Evolutionary conservation across 2,797 vertebrate genomes (phyloP).

Genomic region (Sebastiscus tertius): DNA sequence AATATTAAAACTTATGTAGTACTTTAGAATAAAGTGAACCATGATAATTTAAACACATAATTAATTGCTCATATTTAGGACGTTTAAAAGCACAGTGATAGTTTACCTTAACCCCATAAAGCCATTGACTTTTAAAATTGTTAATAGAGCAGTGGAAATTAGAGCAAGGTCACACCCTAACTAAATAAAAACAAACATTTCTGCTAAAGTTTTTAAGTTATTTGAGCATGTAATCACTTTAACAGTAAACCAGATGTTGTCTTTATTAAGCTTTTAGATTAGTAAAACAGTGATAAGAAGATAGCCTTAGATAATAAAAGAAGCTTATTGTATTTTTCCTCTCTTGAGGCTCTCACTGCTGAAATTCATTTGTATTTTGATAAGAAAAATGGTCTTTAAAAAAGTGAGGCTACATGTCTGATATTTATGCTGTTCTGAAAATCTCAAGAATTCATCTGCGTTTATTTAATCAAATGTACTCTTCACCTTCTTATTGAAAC

Average conservation of each 20-base stretch:
- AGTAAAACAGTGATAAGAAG: neutral
- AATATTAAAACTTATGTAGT: neutral
- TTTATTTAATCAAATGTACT: slow-evolving; percentile 3
- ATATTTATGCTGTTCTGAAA: neutral
- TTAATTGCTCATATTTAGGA: neutral
- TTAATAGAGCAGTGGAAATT: neutral
- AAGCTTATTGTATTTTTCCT: neutral
- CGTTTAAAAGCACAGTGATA: neutral
- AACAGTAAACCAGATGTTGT: neutral
- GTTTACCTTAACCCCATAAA: neutral
- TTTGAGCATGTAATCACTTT: neutral
- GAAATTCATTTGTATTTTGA: neutral
- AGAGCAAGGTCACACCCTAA: neutral
- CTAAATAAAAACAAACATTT: neutral
- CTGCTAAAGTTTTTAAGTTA: too few species aligned
- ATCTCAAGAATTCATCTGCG: neutral
- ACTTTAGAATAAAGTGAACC: neutral
- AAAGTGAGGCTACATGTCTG: neutral
- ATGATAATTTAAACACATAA: neutral
- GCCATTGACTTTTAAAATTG: neutral
- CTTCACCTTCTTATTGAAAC: neutral
- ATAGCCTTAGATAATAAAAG: too few species aligned
- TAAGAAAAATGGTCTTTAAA: neutral
- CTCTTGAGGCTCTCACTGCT: neutral
- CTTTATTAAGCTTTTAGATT: neutral